phyloP scores from a whole-genome alignment of 2,888 invertebrate genomes.

The Sarcophaga caerulescens region DNA sequence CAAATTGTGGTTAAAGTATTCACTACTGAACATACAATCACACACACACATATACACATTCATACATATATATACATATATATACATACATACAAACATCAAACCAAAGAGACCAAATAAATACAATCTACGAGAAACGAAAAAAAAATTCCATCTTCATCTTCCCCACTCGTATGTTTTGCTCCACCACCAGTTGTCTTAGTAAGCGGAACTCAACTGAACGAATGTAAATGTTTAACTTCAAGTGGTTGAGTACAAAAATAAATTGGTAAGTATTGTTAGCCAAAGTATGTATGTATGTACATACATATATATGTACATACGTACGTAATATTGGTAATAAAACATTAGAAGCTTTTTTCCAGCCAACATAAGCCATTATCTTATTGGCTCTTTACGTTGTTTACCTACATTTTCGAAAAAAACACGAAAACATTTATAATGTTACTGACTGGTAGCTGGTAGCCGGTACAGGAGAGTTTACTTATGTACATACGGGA shows the following conservation, averaged over 20 bases:
- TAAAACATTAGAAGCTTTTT: constrained; percentile 28
- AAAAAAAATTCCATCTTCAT: constrained; percentile 18
- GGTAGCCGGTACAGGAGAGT: not conserved
- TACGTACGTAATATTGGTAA: constrained; percentile 15
- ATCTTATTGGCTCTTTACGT: not conserved
- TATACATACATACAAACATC: not conserved
- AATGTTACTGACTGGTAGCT: too few species aligned
- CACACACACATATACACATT: not conserved
- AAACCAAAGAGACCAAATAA: constrained; percentile 18
- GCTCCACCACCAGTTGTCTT: not conserved
- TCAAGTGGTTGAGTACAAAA: constrained; percentile 41
- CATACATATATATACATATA: not conserved
- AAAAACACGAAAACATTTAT: not conserved
- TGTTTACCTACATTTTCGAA: constrained; percentile 29
- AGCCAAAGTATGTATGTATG: not conserved
- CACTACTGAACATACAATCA: constrained; percentile 11
- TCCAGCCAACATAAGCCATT: not conserved
- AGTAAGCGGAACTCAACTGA: not conserved
- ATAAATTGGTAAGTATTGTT: constrained; percentile 28
- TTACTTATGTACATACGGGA: not conserved
- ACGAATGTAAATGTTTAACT: constrained; percentile 50
- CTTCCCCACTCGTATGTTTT: not conserved
- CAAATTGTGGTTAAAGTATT: constrained; percentile 63
- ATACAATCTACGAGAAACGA: constrained; percentile 1
- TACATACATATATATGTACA: too few species aligned